A percentile compares a stretch with the other conserved stretches of the same genome.
Evolutionary conservation across 2,113 vertebrate genomes (phyloP).

Genomic region (Cisticola juncidis): DNA sequence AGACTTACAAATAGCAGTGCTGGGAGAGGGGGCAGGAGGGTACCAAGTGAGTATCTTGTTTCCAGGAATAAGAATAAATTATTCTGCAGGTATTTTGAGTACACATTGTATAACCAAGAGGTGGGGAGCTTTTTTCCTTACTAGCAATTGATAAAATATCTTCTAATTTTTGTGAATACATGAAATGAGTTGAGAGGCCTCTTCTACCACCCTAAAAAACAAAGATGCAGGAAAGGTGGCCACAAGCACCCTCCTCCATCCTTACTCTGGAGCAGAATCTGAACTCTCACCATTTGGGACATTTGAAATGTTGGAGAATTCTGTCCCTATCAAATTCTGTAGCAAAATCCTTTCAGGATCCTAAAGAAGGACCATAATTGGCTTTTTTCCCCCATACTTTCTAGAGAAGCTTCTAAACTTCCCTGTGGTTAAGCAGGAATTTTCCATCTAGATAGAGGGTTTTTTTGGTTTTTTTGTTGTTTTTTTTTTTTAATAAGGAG

Average conservation of each 20-base stretch:
- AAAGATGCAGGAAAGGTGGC: neutral
- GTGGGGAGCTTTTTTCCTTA: rapidly evolving
- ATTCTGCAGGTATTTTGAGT: neutral
- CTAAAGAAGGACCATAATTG: neutral
- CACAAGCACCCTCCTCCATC: neutral
- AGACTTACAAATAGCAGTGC: neutral
- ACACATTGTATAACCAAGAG: neutral
- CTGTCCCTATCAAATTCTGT: neutral
- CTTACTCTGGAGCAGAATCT: neutral
- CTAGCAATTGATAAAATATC: neutral
- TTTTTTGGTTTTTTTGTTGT: too few species aligned
- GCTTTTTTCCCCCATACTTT: neutral
- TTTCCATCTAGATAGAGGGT: neutral
- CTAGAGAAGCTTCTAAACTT: neutral
- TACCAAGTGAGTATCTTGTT: neutral
- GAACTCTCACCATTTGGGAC: neutral
- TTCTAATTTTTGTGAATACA: neutral
- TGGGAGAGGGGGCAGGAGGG: neutral
- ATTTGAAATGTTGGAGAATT: neutral
- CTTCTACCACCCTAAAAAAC: neutral
- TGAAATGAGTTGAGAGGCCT: neutral
- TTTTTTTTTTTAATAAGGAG: neutral
- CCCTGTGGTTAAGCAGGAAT: neutral
- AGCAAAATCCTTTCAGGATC: neutral
- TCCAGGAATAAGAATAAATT: neutral